phyloP scores from a whole-genome alignment of 2,797 vertebrate species.

The Tenualosa ilisha region DNA sequence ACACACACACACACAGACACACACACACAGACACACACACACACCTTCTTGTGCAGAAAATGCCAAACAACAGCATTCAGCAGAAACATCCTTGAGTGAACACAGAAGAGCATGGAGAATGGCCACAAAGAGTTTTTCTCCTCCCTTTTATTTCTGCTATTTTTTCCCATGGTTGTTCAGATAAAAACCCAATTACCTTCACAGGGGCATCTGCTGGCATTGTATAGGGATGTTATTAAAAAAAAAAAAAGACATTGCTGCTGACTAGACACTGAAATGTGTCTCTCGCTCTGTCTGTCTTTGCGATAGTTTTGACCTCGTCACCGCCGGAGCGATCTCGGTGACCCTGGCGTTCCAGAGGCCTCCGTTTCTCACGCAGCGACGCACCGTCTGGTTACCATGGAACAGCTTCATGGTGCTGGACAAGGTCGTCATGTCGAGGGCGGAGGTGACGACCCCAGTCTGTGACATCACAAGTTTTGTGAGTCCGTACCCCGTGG shows the following conservation, averaged over 20 bases:
- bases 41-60: background rate
- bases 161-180: conserved; percentile 10
- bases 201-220: background rate
- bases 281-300: background rate
- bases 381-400: conserved; percentile 89
- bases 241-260: background rate
- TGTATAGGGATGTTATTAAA: background rate
- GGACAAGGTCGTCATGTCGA: conserved; percentile 90
- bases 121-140: background rate
- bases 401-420: conserved; percentile 93
- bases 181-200: conserved; percentile 10
- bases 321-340: conserved; percentile 89
- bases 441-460: conserved; percentile 70
- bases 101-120: background rate
- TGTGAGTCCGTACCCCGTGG: conserved; percentile 88
- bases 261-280: no score
- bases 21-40: background rate
- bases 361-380: conserved; percentile 88
- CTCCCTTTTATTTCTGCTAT: background rate
- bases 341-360: conserved; percentile 91
- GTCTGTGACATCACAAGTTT: conserved; percentile 86
- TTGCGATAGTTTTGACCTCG: conserved; percentile 87
- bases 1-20: background rate
- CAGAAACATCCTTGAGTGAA: background rate
- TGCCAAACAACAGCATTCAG: background rate